Evolutionary conservation across 1,140 invertebrate species (phyloP).

Genomic region (Acyrthosiphon pisum): DNA sequence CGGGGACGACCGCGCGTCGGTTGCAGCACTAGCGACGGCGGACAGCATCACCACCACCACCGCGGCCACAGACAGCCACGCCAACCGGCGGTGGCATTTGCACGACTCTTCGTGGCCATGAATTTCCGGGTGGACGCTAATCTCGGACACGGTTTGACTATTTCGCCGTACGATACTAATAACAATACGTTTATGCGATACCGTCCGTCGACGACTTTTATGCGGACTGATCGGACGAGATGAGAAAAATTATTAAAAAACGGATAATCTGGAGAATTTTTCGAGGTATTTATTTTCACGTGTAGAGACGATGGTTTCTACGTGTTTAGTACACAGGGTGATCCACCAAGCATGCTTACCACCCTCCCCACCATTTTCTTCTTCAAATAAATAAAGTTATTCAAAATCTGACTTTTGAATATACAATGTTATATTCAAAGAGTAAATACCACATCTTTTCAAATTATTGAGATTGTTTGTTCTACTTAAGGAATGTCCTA

Average conservation of each 20-base stretch:
- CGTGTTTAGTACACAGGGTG: neutral
- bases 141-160: neutral
- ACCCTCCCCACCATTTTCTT: too few relatives aligned
- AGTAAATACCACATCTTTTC: too few relatives aligned
- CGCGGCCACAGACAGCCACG: neutral
- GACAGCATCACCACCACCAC: neutral
- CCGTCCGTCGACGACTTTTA: neutral
- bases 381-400: too few relatives aligned
- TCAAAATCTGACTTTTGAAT: too few relatives aligned
- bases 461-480: too few relatives aligned
- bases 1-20: neutral
- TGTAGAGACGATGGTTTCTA: too few relatives aligned
- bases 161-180: neutral
- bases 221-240: neutral
- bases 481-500: too few relatives aligned
- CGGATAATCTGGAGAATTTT: neutral
- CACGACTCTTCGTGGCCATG: neutral
- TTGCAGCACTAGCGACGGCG: neutral
- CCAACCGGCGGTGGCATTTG: neutral
- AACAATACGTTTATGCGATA: neutral
- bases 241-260: neutral
- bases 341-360: too few relatives aligned
- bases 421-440: too few relatives aligned
- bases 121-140: neutral
- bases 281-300: neutral